These are phyloP conservation scores for Rhimphoctona megacephalus DNA, from an alignment of 2,888 invertebrate genomes.

Conservation along the genomic window DNA sequence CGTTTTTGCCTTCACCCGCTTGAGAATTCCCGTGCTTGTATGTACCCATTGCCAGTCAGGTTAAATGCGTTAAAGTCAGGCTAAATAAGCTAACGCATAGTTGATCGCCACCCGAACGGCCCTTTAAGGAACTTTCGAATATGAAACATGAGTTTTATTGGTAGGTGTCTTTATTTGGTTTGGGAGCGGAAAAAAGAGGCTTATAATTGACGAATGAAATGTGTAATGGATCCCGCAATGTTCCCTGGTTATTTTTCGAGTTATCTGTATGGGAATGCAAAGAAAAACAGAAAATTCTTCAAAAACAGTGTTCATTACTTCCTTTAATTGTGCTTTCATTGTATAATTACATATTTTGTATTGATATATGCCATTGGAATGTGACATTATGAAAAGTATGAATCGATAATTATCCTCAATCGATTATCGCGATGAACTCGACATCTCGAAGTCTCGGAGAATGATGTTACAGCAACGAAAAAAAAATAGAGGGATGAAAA, in stretches of 20 bases:
- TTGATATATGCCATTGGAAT: background rate
- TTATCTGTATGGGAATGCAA: background rate
- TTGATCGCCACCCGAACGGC: slow-evolving; percentile 1
- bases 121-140: slow-evolving; percentile 33
- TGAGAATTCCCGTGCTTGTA: slow-evolving; percentile 48
- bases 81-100: background rate
- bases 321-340: background rate
- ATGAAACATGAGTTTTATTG: slow-evolving; percentile 36
- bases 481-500: slow-evolving; percentile 8
- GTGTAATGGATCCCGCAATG: background rate
- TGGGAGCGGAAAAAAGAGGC: background rate
- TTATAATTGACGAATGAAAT: slow-evolving; percentile 26
- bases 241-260: background rate
- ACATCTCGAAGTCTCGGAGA: slow-evolving; percentile 33
- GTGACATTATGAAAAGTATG: background rate
- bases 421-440: slow-evolving; percentile 32
- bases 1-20: slow-evolving; percentile 61
- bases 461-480: slow-evolving; percentile 1
- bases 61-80: slow-evolving; percentile 9
- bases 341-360: background rate
- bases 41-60: slow-evolving; percentile 39
- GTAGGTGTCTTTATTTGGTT: slow-evolving; percentile 12
- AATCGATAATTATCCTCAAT: slow-evolving; percentile 27
- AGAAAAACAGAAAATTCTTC: background rate
- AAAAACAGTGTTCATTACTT: background rate